These are phyloP conservation scores for Amiota mariae DNA, from an alignment of 2,888 invertebrate genomes.

Conservation along the genomic window DNA sequence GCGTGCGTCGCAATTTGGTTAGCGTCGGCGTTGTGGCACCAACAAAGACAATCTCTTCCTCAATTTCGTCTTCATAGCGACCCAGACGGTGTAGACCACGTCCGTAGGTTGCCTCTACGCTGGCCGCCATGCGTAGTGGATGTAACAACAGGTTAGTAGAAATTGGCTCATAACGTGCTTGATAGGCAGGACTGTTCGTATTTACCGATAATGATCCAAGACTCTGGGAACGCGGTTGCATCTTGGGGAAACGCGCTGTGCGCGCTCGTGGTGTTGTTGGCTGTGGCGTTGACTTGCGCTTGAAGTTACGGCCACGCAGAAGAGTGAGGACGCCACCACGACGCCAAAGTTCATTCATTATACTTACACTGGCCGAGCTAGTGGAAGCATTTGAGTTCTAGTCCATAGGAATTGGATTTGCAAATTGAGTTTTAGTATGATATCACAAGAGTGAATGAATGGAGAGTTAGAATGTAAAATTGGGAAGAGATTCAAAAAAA, in stretches of 20 bases:
- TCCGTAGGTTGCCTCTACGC: constrained; percentile 62
- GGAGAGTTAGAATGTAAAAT: constrained; percentile 40
- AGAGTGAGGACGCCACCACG: constrained; percentile 72
- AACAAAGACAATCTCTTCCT: constrained; percentile 58
- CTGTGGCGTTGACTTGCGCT: constrained; percentile 70
- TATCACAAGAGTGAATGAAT: constrained; percentile 19
- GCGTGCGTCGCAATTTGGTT: constrained; percentile 66
- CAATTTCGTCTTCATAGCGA: constrained; percentile 26
- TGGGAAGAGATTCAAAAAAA: constrained; percentile 40
- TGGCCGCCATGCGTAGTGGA: constrained; percentile 68
- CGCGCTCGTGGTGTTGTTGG: constrained; percentile 67
- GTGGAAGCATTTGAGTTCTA: constrained; percentile 49
- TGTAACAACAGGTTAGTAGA: constrained; percentile 55
- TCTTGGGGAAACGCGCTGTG: constrained; percentile 58
- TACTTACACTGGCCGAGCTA: constrained; percentile 66
- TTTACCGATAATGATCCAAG: constrained; percentile 74
- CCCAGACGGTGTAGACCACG: constrained; percentile 59
- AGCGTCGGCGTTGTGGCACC: constrained; percentile 48
- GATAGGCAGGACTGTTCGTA: constrained; percentile 61
- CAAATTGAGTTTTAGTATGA: constrained; percentile 19
- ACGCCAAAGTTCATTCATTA: constrained; percentile 69
- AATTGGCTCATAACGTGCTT: constrained; percentile 68
- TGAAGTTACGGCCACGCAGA: constrained; percentile 70
- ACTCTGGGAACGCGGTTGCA: constrained; percentile 71
- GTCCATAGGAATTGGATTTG: background rate